These are phyloP conservation scores for Sigmodon hispidus DNA, from an alignment of 2,113 vertebrate species.

Conservation along the genomic window DNA sequence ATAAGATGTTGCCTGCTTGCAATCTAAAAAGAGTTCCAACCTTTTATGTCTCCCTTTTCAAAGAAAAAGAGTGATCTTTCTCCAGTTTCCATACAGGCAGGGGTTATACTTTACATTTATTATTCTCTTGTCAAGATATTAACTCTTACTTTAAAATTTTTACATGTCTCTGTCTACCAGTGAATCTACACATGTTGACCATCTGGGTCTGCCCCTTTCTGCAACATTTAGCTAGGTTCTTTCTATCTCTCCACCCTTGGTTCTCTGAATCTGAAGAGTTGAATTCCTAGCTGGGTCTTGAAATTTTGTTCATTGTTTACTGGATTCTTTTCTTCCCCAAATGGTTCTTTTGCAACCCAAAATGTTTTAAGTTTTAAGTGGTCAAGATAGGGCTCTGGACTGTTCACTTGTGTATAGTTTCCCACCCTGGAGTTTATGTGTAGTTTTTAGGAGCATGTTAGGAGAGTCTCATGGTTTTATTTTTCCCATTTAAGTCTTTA, in stretches of 20 bases:
- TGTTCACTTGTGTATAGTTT: background rate
- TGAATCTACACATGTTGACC: background rate
- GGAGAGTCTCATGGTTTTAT: constrained; percentile 11
- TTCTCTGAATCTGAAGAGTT: background rate
- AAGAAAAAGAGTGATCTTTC: background rate
- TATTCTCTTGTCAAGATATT: background rate
- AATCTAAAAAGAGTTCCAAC: background rate
- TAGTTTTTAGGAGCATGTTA: background rate
- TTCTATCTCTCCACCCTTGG: background rate
- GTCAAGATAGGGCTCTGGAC: background rate
- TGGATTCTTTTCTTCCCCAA: background rate
- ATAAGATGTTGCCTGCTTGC: background rate
- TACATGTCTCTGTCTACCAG: background rate
- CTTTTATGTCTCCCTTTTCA: background rate
- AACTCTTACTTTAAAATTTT: constrained; percentile 21
- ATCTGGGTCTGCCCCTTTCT: background rate
- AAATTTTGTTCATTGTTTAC: background rate
- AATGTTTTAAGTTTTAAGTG: constrained; percentile 17
- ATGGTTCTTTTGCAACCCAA: background rate
- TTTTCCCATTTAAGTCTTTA: constrained; percentile 41
- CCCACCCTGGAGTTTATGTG: background rate
- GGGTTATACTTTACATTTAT: background rate
- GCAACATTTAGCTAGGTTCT: background rate
- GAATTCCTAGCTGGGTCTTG: background rate
- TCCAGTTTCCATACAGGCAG: background rate